Evolutionary conservation across 2,888 invertebrate genomes (phyloP).

Genomic region (Xiphydria camelus): DNA sequence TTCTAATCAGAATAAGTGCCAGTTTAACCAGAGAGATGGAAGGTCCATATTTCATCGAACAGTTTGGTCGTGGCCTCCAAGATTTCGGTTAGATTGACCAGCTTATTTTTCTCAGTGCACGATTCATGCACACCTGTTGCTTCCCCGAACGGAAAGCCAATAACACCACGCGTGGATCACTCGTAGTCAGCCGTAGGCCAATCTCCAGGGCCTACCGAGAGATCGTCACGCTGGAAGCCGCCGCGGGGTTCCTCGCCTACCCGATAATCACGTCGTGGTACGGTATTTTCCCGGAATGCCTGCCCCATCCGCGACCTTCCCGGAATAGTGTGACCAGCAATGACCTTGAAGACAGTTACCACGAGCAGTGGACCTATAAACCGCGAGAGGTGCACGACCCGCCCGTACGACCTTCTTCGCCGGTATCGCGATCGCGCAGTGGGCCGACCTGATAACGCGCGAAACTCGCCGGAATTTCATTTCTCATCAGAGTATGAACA

Average conservation of each 20-base stretch:
- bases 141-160: conserved; percentile 61
- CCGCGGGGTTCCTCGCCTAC: conserved; percentile 78
- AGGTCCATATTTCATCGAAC: too few species aligned
- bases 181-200: conserved; percentile 64
- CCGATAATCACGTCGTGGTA: conserved; percentile 78
- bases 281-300: conserved; percentile 72
- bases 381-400: conserved; percentile 71
- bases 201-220: conserved; percentile 84
- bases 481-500: conserved; percentile 76
- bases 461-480: conserved; percentile 77
- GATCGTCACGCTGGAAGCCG: conserved; percentile 83
- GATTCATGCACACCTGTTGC: too few species aligned
- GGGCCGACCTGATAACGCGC: conserved; percentile 78
- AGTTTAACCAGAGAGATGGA: too few species aligned
- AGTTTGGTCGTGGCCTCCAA: too few species aligned
- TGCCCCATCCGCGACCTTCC: conserved; percentile 69
- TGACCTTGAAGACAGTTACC: conserved; percentile 72
- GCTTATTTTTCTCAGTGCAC: too few species aligned
- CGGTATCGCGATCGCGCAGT: conserved; percentile 76
- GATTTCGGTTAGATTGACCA: too few species aligned
- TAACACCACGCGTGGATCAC: conserved; percentile 61
- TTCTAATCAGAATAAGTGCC: too few species aligned
- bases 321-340: conserved; percentile 73
- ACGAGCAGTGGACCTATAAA: conserved; percentile 73
- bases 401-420: conserved; percentile 82